These are phyloP conservation scores for Microtus ochrogaster DNA, from an alignment of 2,113 vertebrate genomes.

Conservation along the genomic window DNA sequence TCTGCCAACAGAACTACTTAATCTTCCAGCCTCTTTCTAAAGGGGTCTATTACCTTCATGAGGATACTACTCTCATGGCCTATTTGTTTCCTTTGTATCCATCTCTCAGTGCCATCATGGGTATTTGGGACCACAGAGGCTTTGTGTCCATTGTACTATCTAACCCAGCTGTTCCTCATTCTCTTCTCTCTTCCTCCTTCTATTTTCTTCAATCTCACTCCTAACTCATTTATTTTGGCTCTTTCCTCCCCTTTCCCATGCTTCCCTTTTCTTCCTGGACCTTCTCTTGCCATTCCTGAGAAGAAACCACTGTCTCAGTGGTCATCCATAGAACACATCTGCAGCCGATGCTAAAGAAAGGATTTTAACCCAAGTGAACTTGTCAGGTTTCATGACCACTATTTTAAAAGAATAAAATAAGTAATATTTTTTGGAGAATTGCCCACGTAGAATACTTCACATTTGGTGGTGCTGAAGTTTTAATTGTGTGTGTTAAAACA, in stretches of 20 bases:
- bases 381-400: not conserved
- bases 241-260: not conserved
- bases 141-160: not conserved
- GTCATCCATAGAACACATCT: not conserved
- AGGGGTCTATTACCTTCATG: no score
- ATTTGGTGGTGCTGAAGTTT: constrained; percentile 51
- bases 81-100: no score
- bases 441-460: constrained; percentile 26
- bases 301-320: not conserved
- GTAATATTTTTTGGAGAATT: not conserved
- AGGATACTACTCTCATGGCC: not conserved
- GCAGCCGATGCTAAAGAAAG: not conserved
- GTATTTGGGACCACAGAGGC: not conserved
- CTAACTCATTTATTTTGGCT: not conserved
- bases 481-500: constrained; percentile 9
- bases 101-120: not conserved
- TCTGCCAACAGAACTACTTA: not conserved
- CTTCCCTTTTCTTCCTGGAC: not conserved
- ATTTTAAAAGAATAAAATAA: constrained; percentile 34
- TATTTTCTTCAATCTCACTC: not conserved
- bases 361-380: not conserved
- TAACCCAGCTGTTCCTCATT: not conserved
- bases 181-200: accelerated
- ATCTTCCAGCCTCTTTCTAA: no score
- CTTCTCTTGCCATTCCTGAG: not conserved